A percentile compares a stretch with the other conserved stretches of the same genome.
Conservation (phyloP, 2,113 vertebrate species). For the Circaetus cinerascens region DNA sequence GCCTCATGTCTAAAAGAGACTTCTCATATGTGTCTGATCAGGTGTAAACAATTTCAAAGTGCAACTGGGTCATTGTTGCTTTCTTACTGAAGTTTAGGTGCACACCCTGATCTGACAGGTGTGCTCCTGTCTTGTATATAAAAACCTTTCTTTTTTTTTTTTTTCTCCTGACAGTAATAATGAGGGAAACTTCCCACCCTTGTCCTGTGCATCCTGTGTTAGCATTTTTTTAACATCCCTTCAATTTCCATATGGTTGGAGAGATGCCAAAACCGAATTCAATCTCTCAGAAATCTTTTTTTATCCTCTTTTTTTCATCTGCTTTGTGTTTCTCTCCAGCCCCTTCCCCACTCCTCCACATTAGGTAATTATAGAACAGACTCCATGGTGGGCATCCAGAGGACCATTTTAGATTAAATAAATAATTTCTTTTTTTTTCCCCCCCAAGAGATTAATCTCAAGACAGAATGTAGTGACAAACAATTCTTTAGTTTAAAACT, state of each 20-base stretch:
- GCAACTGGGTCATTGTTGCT: neutral
- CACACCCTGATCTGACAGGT: neutral
- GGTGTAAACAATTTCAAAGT: neutral
- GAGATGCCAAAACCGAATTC: conserved; percentile 32
- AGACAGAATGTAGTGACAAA: neutral
- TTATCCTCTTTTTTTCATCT: conserved; percentile 45
- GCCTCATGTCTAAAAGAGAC: neutral
- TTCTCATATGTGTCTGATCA: neutral
- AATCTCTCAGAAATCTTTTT: conserved; percentile 38
- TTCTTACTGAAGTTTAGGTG: neutral
- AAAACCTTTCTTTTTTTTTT: neutral
- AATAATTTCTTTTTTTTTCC: neutral
- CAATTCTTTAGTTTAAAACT: neutral
- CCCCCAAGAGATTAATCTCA: neutral
- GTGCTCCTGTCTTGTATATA: neutral
- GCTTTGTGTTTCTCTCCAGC: conserved; percentile 5
- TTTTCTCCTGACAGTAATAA: neutral
- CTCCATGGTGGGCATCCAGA: neutral
- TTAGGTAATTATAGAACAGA: conserved; percentile 19
- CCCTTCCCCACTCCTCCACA: neutral
- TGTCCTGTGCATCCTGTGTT: neutral
- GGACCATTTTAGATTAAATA: neutral
- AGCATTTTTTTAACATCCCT: conserved; percentile 28
- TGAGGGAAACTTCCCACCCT: neutral
- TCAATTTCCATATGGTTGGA: conserved; percentile 54